Base-by-base conservation (phyloP, 2,888 invertebrate species). In the Crepidodera aurea region DNA sequence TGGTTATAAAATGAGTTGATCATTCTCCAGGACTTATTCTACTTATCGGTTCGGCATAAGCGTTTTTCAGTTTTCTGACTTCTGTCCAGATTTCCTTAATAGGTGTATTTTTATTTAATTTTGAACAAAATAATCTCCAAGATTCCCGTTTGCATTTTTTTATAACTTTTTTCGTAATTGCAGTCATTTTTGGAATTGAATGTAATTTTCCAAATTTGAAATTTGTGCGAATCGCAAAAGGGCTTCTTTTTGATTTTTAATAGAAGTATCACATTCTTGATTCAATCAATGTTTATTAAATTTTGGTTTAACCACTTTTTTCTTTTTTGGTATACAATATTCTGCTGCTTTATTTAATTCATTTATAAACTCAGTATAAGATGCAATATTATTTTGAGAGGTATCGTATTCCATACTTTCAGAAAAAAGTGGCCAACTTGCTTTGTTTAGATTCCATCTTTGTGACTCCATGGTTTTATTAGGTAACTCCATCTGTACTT, bases 371-470 rank as follows among this genome's bases (percentile, higher is more conserved):
- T 32, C 32, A 10, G 4, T n/a, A 32, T 32, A 32, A 32, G 32
- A 6, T 10, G 4, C 10, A 32, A 32, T 6, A 32, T 32, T 32
- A 6, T n/a, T 32, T 32, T 10, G n/a, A 10, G 32, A 34, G n/a
- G n/a, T 2, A n/a, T 34, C 34, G 4, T 10, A 32, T 32, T 6
- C 25, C 25, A 25, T 25, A 25, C 4, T 32, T 32, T n/a, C n/a
- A 3, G 32, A 3, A 32, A 37, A 37, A 37, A 15, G 15, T 15
- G 37, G 7, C 29, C 48, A 29, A 16, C 15, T 15, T 4, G 46
- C 46, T 22, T 46, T 19, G 25, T 46, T 13, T 46, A 48, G 10
- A 12, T 48, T 48, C 29, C 48, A 48, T 48, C 16, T 15, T 8
- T 3, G 2, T 29, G 27, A 15, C 3, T 15, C 13, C 1, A 37